Evolutionary conservation across 1,140 invertebrate species (phyloP), one percentile per base, ranked within the genome.

Genomic region (Diuraphis noxia): DNA sequence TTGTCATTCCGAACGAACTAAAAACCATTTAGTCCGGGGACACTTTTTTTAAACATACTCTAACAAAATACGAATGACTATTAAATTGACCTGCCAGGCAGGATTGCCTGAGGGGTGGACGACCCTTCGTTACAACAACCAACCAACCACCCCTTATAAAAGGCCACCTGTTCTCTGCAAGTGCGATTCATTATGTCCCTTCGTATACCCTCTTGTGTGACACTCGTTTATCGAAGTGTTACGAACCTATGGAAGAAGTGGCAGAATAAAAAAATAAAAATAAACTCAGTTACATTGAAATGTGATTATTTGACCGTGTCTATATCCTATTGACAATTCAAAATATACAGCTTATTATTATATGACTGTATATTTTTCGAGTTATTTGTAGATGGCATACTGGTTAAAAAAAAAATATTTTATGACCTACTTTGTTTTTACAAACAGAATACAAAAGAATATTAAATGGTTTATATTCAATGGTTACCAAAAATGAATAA

Each of bases 41-140:
- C 36, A 5, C 34, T 77, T 79, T 91, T 89, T 77, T 90, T 82
- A 72, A 91, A 91, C 89, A 91, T 49, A 91, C 40, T 91, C 77
- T 91, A 91, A 91, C 89, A 91, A 91, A 91, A 81, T 91, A 91
- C 89, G 89, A 91, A 91, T 91, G 89, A 91, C 89, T 91, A 91
- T 91, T 91, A 91, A 91, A 91, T 91, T 91, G 89, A 91, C 89
- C 77, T 91, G 89, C 89, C 89, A 82, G n/a, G 43, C 34, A n/a
- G 43, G 40, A 91, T 91, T 91, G 89, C 43, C 72, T n/a, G 41
- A 38, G 25, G 38, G 77, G 89, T 49, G 86, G 56, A 52, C 77
- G 77, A 91, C 89, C 89, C 89, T 82, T 91, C 89, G 77, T 90
- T 77, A 90, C 43, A 91, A 82, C 89, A 82, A 91, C 88, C 23